Evolutionary conservation across 1,140 invertebrate species (phyloP).

Genomic region (Pseudachorutes palmiensis): DNA sequence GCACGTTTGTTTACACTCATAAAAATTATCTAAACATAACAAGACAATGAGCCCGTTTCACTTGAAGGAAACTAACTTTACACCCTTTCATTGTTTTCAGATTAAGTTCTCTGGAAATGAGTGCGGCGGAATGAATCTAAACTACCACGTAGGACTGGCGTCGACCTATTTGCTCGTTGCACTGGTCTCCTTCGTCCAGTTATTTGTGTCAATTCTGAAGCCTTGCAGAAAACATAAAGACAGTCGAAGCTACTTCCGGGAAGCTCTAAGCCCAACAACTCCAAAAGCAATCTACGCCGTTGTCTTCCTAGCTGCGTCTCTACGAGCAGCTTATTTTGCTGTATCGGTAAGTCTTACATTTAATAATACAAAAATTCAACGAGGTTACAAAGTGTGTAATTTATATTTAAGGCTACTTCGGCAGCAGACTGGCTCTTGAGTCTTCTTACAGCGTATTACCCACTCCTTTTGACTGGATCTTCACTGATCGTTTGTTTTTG

Average conservation of each 20-base stretch:
- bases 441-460: conserved; percentile 82
- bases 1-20: background rate
- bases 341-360: conserved; percentile 63
- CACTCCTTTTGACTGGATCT: conserved; percentile 75
- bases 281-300: conserved; percentile 86
- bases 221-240: conserved; percentile 59
- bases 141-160: conserved; percentile 63
- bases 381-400: background rate
- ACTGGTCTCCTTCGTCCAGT: conserved; percentile 74
- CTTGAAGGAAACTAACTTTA: too few species aligned
- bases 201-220: conserved; percentile 63
- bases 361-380: too few species aligned
- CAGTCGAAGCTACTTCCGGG: conserved; percentile 67
- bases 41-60: too few species aligned
- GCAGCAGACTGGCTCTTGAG: conserved; percentile 73
- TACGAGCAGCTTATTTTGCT: conserved; percentile 81
- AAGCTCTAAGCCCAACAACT: conserved; percentile 76
- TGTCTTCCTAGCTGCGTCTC: conserved; percentile 72
- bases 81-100: conserved; percentile 44
- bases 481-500: conserved; percentile 89
- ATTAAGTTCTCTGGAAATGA: conserved; percentile 59
- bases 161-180: conserved; percentile 73
- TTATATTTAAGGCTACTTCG: conserved; percentile 57
- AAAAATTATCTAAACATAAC: too few species aligned
- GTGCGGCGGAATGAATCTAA: conserved; percentile 55